Conservation (phyloP, 1,140 invertebrate species). For the Orussus abietinus region DNA sequence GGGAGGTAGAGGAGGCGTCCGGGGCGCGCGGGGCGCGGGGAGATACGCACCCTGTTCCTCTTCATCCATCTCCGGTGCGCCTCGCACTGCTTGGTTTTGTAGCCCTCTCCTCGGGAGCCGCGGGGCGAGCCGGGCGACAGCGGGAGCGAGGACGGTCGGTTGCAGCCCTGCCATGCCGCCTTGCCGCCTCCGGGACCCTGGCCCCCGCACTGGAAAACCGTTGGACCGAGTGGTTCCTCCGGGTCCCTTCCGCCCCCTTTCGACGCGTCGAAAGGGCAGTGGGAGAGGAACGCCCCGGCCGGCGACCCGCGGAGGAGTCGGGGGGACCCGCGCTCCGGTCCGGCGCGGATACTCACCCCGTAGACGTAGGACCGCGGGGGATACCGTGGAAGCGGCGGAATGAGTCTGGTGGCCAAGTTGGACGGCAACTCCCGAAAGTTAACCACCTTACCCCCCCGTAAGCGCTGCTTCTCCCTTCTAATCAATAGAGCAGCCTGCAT, state of each 20-base stretch:
- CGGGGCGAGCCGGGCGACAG: slow-evolving; percentile 42
- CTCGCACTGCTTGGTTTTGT: slow-evolving; percentile 62
- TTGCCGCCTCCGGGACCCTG: slow-evolving; percentile 62
- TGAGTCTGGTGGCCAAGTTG: slow-evolving; percentile 79
- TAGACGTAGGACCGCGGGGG: slow-evolving; percentile 73
- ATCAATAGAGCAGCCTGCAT: slow-evolving; percentile 88
- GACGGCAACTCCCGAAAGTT: slow-evolving; percentile 75
- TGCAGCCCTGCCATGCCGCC: slow-evolving; percentile 78
- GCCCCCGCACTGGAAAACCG: slow-evolving; percentile 47
- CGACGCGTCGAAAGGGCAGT: too few species aligned
- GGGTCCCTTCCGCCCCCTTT: too few species aligned
- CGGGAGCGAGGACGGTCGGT: slow-evolving; percentile 57
- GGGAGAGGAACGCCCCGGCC: too few species aligned
- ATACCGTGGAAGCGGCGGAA: slow-evolving; percentile 79
- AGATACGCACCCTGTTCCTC: slow-evolving; percentile 79
- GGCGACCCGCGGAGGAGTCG: too few species aligned
- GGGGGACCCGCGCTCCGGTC: too few species aligned
- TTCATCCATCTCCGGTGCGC: slow-evolving; percentile 75
- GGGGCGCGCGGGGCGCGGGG: too few species aligned
- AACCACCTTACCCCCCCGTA: slow-evolving; percentile 70
- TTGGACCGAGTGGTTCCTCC: too few species aligned
- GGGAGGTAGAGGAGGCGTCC: background rate
- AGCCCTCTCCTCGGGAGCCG: slow-evolving; percentile 56
- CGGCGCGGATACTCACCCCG: slow-evolving; percentile 46
- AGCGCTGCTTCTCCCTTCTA: slow-evolving; percentile 78